These are phyloP conservation scores for Platanista minor DNA, from an alignment of 2,113 vertebrate species.

Conservation along the genomic window DNA sequence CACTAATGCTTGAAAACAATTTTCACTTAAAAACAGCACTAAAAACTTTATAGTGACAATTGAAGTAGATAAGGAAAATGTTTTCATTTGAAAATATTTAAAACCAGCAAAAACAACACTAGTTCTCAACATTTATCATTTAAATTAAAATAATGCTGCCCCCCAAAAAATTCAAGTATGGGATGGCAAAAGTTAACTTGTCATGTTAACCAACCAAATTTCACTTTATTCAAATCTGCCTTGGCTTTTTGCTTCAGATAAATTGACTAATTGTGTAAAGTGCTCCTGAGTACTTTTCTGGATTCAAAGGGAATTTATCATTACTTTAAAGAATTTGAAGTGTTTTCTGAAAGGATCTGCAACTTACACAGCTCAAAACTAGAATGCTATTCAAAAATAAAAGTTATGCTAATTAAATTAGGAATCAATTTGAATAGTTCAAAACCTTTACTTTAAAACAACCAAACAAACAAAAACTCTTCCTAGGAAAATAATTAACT, in stretches of 20 bases:
- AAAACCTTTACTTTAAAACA: constrained; percentile 36
- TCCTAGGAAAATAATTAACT: constrained; percentile 74
- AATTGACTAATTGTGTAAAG: not conserved
- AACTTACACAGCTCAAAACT: constrained; percentile 1
- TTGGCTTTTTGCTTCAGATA: constrained; percentile 13
- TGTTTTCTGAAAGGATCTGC: not conserved
- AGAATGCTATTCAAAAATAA: constrained; percentile 1
- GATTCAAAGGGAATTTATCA: constrained; percentile 31
- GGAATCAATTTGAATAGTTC: not conserved
- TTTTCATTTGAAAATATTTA: constrained; percentile 34
- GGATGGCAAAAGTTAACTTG: not conserved
- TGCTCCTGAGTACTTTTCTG: not conserved
- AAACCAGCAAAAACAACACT: constrained; percentile 14
- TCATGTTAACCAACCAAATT: constrained; percentile 29
- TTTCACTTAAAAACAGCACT: constrained; percentile 42
- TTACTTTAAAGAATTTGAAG: constrained; percentile 8
- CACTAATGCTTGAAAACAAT: constrained; percentile 30
- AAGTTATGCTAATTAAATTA: not conserved
- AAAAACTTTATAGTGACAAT: not conserved
- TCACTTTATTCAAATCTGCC: constrained; percentile 22
- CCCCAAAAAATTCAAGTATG: not conserved
- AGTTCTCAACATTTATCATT: constrained; percentile 4
- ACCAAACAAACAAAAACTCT: too few species aligned
- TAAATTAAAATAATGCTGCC: constrained; percentile 20
- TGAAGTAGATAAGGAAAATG: not conserved